These are phyloP conservation scores for Drosophila trapezifrons DNA, from an alignment of 1,140 invertebrate genomes.

Conservation along the genomic window DNA sequence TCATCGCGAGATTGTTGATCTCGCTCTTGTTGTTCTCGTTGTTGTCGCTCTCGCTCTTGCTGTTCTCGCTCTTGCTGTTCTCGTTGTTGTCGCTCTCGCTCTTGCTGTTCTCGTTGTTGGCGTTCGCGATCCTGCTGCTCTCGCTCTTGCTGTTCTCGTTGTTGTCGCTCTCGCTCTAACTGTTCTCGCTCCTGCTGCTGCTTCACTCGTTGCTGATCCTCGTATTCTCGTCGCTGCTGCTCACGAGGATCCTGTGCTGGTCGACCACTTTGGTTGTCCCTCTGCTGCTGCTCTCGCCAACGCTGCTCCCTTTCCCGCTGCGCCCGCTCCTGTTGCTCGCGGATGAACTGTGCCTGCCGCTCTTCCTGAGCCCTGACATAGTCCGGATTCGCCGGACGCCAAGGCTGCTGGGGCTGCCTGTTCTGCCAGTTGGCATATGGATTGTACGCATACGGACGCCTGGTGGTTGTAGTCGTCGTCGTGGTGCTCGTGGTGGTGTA, in stretches of 20 bases:
- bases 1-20: slow-evolving; percentile 12
- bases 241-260: not conserved
- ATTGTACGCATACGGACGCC: slow-evolving; percentile 48
- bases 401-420: not conserved
- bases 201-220: slow-evolving; percentile 14
- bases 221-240: not conserved
- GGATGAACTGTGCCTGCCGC: slow-evolving; percentile 14
- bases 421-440: slow-evolving; percentile 29
- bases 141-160: not conserved
- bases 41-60: not conserved
- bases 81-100: not conserved
- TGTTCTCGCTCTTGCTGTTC: not conserved
- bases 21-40: slow-evolving; percentile 22
- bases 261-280: slow-evolving; percentile 1
- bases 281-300: slow-evolving; percentile 18
- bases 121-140: not conserved
- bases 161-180: not conserved
- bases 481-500: slow-evolving; percentile 9
- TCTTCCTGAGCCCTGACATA: slow-evolving; percentile 22
- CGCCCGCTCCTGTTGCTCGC: slow-evolving; percentile 12
- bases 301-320: slow-evolving; percentile 21
- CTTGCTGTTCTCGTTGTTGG: not conserved
- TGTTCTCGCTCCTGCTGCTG: slow-evolving; percentile 21
- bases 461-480: slow-evolving; percentile 22
- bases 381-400: slow-evolving; percentile 8